phyloP scores from a whole-genome alignment of 2,888 invertebrate species.

The Tipula lateralis region DNA sequence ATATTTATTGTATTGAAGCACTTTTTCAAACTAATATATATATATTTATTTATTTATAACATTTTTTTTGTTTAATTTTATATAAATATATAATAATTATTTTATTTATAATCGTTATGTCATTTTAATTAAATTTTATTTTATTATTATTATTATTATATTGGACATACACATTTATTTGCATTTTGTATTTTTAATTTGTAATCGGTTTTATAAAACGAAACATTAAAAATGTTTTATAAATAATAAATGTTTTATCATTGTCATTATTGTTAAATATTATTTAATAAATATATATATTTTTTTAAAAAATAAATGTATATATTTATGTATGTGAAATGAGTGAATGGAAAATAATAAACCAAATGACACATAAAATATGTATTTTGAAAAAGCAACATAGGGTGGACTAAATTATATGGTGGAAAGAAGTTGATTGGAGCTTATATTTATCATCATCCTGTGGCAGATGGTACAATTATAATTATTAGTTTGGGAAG shows the following conservation, averaged over 20 bases:
- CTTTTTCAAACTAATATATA: background rate
- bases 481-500: no score
- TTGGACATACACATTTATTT: background rate
- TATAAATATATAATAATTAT: background rate
- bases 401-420: background rate
- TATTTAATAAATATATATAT: background rate
- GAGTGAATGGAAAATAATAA: background rate
- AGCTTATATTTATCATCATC: background rate
- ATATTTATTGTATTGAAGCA: constrained; percentile 24
- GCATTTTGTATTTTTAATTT: background rate
- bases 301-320: background rate
- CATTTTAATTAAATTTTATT: constrained; percentile 19
- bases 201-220: background rate
- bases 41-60: background rate
- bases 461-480: no score
- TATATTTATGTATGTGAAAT: no score
- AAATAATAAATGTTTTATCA: background rate
- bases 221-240: background rate
- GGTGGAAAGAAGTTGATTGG: background rate
- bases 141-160: background rate
- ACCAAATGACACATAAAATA: background rate
- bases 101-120: background rate
- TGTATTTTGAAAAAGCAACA: background rate
- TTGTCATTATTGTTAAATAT: background rate
- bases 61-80: background rate